Percentiles rank a stretch among this genome's conserved stretches.
Conservation (phyloP, 2,888 invertebrate species). For the Xylophagus ater region DNA sequence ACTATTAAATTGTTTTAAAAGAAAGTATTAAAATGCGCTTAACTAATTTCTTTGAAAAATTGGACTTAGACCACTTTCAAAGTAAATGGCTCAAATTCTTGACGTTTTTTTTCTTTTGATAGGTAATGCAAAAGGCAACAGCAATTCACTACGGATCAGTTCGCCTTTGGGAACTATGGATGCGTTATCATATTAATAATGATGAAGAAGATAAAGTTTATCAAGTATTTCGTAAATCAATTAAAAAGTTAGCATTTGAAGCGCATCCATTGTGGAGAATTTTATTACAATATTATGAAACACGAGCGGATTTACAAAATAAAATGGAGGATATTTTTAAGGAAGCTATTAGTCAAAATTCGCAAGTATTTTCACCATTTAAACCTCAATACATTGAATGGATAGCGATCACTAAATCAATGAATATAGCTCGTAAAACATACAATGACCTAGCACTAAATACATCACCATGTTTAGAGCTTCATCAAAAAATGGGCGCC, state of each 20-base stretch:
- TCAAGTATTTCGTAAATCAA: slow-evolving; percentile 37
- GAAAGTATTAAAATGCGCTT: slow-evolving; percentile 20
- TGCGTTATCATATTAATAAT: slow-evolving; percentile 39
- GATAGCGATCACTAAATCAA: slow-evolving; percentile 30
- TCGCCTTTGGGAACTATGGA: slow-evolving; percentile 43
- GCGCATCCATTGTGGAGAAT: slow-evolving; percentile 28
- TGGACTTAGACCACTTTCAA: neutral
- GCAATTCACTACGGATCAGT: slow-evolving; percentile 38
- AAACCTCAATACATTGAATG: slow-evolving; percentile 29
- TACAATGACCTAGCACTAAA: slow-evolving; percentile 49
- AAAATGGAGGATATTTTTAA: slow-evolving; percentile 25
- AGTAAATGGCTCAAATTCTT: neutral
- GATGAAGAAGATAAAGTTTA: slow-evolving; percentile 37
- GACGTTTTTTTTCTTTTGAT: neutral
- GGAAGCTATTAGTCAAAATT: slow-evolving; percentile 25
- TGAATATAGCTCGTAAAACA: slow-evolving; percentile 48
- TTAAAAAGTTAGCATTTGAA: slow-evolving; percentile 19
- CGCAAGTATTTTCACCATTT: slow-evolving; percentile 25
- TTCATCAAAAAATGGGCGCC: slow-evolving; percentile 50
- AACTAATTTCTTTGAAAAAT: slow-evolving; percentile 28
- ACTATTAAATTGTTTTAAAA: too few relatives aligned
- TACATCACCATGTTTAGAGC: slow-evolving; percentile 48
- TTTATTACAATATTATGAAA: slow-evolving; percentile 28
- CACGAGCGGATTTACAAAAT: slow-evolving; percentile 22
- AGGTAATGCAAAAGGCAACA: slow-evolving; percentile 38